Base-by-base conservation (phyloP, 2,888 invertebrate species). In the Idaea biselata region DNA sequence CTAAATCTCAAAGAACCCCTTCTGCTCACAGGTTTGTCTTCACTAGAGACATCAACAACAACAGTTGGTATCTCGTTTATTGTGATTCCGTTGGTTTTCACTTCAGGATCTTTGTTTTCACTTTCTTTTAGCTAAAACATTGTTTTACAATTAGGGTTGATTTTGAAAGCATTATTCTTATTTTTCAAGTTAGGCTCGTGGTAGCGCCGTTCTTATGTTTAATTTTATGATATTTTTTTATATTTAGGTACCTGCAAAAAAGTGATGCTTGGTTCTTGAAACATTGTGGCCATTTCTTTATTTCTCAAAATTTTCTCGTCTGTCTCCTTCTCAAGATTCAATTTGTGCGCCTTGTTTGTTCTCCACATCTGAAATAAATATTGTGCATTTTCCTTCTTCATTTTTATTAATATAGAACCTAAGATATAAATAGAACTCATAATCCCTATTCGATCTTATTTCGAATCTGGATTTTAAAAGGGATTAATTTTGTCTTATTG, bases 291-390 rank as follows among this genome's bases (percentile, higher is more conserved):
- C 75, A 96, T 95, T 76, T 96, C 96, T 80, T 96, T 96, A 59
- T 94, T 95, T 86, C 95, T 94, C 75, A 96, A 91, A 63, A 96
- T 95, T 71, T 94, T 95, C 73, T 96, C 96, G 77, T 97, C 96
- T 0, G 96, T 95, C 87, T 96, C 95, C 73, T 95, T 94, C 81
- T 96, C 96, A 67, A 95, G 93, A 60, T 95, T 94, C 72, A 94
- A 88, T 82, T 95, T 95, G 81, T 97, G 95, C 58, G 94, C 94
- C 76, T 95, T 94, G 79, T 97, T 95, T 14, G 96, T 95, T 75
- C 96, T 91, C 92, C 96, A 97, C 77, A 96, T 94, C 93, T 94
- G 68, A 16, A 67, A 70, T 61, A 60, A 18, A 62, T 44, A 33
- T 44, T 11, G 11, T 8, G 25, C 44, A 44, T 44, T 44, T 44